Conservation (phyloP, 1,140 invertebrate species). For the Eumeta japonica region DNA sequence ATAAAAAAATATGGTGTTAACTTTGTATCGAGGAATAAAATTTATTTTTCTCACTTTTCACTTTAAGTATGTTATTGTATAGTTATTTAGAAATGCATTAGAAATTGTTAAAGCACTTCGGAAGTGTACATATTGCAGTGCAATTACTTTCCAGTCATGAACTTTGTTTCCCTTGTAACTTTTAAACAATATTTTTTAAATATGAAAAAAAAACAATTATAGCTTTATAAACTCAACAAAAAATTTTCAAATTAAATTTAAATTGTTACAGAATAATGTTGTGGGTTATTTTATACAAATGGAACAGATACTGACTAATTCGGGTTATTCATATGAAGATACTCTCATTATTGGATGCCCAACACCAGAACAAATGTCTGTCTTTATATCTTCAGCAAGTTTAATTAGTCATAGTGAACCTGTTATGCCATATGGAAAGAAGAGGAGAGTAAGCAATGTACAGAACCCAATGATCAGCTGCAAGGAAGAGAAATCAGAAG, state of each 20-base stretch:
- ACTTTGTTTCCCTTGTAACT: too few species aligned
- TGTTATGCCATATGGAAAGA: conserved; percentile 47
- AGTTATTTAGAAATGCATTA: too few species aligned
- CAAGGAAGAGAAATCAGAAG: conserved; percentile 15
- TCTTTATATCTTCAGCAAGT: conserved; percentile 78
- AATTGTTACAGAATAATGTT: conserved; percentile 76
- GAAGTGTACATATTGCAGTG: too few species aligned
- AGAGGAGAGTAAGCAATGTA: conserved; percentile 30
- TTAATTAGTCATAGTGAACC: conserved; percentile 54
- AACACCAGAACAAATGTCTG: conserved; percentile 86
- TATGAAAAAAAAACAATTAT: too few species aligned
- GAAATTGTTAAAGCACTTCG: too few species aligned
- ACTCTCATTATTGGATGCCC: conserved; percentile 82
- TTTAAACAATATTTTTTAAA: too few species aligned
- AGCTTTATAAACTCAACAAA: conserved; percentile 1
- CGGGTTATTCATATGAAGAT: conserved; percentile 79
- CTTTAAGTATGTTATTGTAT: too few species aligned
- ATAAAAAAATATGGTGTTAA: too few species aligned
- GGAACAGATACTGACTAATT: conserved; percentile 70
- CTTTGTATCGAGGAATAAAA: too few species aligned
- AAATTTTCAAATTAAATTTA: conserved; percentile 8
- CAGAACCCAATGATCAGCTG: conserved; percentile 39
- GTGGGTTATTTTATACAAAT: conserved; percentile 83
- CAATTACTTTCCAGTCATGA: too few species aligned
- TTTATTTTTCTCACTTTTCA: too few species aligned